Evolutionary conservation across 2,797 vertebrate genomes (phyloP).

Genomic region (Avahi laniger): DNA sequence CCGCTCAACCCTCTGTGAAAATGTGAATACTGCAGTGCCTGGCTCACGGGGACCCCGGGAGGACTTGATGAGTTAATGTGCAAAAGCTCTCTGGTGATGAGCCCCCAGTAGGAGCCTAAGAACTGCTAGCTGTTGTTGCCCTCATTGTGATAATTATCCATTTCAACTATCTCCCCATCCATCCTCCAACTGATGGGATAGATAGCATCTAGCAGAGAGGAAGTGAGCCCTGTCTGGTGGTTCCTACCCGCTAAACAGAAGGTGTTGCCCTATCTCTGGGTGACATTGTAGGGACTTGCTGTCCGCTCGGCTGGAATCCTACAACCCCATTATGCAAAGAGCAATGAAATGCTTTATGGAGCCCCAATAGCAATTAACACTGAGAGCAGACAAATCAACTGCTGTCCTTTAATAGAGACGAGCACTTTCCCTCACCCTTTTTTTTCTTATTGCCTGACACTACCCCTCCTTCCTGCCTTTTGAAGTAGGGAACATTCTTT

Average conservation of each 20-base stretch:
- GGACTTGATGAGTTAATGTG: not conserved
- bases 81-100: not conserved
- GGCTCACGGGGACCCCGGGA: not conserved
- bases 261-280: not conserved
- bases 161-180: not conserved
- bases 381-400: constrained; percentile 71
- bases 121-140: not conserved
- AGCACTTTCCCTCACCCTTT: constrained; percentile 62
- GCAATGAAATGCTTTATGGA: constrained; percentile 79
- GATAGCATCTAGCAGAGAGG: not conserved
- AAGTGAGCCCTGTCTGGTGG: not conserved
- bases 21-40: not conserved
- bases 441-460: not conserved
- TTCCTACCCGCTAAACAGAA: not conserved
- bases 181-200: not conserved
- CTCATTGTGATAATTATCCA: not conserved
- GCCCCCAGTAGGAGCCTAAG: not conserved
- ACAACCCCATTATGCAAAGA: constrained; percentile 72
- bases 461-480: constrained; percentile 46
- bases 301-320: constrained; percentile 75
- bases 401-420: constrained; percentile 75
- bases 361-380: constrained; percentile 78
- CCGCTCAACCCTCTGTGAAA: not conserved
- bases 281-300: constrained; percentile 56
- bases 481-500: constrained; percentile 47